These are phyloP conservation scores for Eptesicus fuscus DNA, from an alignment of 2,113 vertebrate species.

Conservation along the genomic window DNA sequence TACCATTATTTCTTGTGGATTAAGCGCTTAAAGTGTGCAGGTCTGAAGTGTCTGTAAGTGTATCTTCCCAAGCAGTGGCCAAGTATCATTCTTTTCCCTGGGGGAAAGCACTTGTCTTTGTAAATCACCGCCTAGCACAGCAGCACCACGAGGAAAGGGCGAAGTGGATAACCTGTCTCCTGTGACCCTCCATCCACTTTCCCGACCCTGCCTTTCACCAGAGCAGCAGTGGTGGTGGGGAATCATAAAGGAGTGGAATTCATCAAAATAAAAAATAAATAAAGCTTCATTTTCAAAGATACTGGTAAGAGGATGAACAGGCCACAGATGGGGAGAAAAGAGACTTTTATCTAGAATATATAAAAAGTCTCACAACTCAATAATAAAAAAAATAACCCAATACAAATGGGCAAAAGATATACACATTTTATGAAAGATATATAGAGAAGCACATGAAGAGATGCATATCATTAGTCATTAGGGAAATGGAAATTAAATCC, in stretches of 20 bases:
- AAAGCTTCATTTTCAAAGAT: not conserved
- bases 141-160: not conserved
- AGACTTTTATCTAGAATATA: not conserved
- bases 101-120: not conserved
- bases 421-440: not conserved
- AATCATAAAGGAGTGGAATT: not conserved
- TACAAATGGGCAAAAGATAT: not conserved
- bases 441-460: not conserved
- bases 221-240: not conserved
- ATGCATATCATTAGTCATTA: not conserved
- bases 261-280: not conserved
- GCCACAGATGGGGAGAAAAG: not conserved
- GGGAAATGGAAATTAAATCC: not conserved
- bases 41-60: not conserved
- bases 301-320: not conserved
- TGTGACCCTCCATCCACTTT: not conserved
- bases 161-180: not conserved
- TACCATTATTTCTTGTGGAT: constrained; percentile 22
- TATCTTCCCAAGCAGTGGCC: constrained; percentile 2
- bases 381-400: not conserved
- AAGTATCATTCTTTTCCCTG: constrained; percentile 1
- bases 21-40: constrained; percentile 23
- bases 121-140: not conserved
- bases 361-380: not conserved
- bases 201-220: not conserved